phyloP scores from a whole-genome alignment of 2,888 invertebrate species.

The Lucinisca nassula region DNA sequence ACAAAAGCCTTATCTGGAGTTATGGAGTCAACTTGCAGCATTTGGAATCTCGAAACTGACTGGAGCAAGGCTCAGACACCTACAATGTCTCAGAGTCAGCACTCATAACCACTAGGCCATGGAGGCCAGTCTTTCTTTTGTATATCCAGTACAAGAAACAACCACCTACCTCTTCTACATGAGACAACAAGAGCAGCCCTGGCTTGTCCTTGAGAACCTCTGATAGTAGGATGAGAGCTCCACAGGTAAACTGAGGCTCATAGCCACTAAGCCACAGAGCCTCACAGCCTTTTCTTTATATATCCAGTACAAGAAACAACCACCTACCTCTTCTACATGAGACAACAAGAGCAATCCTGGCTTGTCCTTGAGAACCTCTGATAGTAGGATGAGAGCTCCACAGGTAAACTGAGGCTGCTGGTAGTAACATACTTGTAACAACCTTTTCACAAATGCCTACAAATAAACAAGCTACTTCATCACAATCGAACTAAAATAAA shows the following conservation, averaged over 20 bases:
- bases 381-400: slow-evolving; percentile 93
- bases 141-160: too few species aligned
- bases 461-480: slow-evolving; percentile 25
- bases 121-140: too few species aligned
- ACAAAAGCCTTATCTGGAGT: too few species aligned
- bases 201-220: slow-evolving; percentile 78
- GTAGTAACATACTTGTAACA: slow-evolving; percentile 91
- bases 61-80: too few species aligned
- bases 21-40: too few species aligned
- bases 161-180: slow-evolving; percentile 79
- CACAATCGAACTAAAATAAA: too few species aligned
- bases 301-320: too few species aligned
- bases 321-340: slow-evolving; percentile 78
- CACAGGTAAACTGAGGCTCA: slow-evolving; percentile 94
- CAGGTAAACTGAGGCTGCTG: slow-evolving; percentile 94
- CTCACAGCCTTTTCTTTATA: too few species aligned
- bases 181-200: slow-evolving; percentile 75
- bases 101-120: too few species aligned
- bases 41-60: too few species aligned
- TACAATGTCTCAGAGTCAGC: too few species aligned
- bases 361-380: slow-evolving; percentile 73
- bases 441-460: slow-evolving; percentile 94
- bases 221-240: slow-evolving; percentile 92
- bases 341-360: slow-evolving; percentile 79
- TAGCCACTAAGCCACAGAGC: too few species aligned